A percentile compares a stretch with the other conserved stretches of the same genome.
Evolutionary conservation across 2,113 vertebrate genomes (phyloP).

Genomic region (Rhizomys pruinosus): DNA sequence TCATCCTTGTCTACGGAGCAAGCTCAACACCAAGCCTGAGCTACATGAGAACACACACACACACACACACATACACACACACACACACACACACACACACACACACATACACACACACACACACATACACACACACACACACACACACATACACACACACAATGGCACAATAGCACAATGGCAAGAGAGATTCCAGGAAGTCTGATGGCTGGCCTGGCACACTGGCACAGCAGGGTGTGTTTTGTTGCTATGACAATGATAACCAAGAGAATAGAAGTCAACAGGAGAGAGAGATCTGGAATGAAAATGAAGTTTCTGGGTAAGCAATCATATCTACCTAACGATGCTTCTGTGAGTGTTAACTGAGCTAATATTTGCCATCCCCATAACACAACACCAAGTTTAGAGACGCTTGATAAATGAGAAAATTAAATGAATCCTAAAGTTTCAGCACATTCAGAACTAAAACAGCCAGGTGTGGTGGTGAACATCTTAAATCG

Average conservation of each 20-base stretch:
- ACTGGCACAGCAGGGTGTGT: background rate
- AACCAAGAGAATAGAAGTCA: background rate
- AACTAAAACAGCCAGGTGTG: background rate
- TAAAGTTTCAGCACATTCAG: background rate
- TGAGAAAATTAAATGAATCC: background rate
- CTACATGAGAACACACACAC: too few relatives aligned
- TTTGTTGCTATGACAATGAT: background rate
- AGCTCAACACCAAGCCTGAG: too few relatives aligned
- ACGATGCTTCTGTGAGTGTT: background rate
- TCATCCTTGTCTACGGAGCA: too few relatives aligned
- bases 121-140: too few relatives aligned
- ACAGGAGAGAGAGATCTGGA: background rate
- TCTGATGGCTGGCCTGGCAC: background rate
- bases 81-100: too few relatives aligned
- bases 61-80: too few relatives aligned
- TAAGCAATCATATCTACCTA: background rate
- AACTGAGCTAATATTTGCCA: background rate
- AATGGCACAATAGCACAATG: too few relatives aligned
- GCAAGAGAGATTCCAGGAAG: too few relatives aligned
- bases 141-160: too few relatives aligned
- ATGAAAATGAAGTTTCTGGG: background rate
- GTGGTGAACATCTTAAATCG: background rate
- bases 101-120: too few relatives aligned
- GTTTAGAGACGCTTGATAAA: background rate
- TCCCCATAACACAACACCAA: background rate